Percentiles rank a stretch among this genome's conserved stretches.
Evolutionary conservation across 1,140 invertebrate species (phyloP).

Genomic region (Lasioglossum baleicum): DNA sequence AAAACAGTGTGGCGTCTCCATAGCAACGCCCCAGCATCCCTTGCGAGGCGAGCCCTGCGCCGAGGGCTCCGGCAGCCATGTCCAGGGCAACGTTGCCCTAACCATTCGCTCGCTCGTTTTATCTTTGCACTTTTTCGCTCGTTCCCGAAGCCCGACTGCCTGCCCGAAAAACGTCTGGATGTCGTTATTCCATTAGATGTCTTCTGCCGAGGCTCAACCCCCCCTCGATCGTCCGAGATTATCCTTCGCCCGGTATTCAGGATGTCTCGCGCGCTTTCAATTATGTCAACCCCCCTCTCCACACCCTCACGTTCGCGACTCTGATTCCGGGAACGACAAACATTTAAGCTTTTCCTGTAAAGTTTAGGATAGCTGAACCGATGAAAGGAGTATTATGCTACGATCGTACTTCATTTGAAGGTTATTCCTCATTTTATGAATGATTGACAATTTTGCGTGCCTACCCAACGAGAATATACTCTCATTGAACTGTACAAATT

Average conservation of each 20-base stretch:
- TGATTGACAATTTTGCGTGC: no score
- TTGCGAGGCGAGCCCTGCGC: slow-evolving; percentile 22
- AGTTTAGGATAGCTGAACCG: no score
- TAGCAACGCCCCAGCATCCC: slow-evolving; percentile 70
- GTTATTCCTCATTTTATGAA: no score
- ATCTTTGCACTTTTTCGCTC: slow-evolving; percentile 42
- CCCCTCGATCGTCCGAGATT: not conserved
- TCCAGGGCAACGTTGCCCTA: slow-evolving; percentile 40
- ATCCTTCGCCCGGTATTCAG: not conserved
- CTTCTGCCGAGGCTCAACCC: not conserved
- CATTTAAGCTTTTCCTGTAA: no score
- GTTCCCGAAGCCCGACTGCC: not conserved
- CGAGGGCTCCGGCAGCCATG: not conserved
- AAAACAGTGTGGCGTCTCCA: slow-evolving; percentile 72
- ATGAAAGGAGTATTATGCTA: no score
- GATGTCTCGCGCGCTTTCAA: not conserved
- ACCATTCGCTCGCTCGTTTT: slow-evolving; percentile 17
- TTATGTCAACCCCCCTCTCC: not conserved
- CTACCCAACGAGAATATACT: no score
- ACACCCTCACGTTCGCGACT: not conserved
- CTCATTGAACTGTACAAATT: no score
- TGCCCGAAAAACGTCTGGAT: slow-evolving; percentile 21
- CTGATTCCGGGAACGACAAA: no score
- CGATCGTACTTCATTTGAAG: no score
- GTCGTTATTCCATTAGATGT: slow-evolving; percentile 52